Conservation (phyloP, 2,797 vertebrate genomes). For the Carduelis carduelis region DNA sequence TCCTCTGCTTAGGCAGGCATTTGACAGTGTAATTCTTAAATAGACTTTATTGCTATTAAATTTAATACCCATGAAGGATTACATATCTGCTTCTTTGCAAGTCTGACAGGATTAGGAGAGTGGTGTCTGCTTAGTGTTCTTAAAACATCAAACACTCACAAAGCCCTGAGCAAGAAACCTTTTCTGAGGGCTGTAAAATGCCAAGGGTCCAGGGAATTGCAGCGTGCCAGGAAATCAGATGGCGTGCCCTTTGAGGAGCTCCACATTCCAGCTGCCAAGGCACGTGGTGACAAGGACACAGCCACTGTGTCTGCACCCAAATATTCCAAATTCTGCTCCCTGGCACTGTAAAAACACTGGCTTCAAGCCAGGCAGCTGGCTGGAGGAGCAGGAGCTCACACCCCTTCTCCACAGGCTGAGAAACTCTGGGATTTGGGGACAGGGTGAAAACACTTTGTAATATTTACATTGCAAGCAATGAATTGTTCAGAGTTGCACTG, state of each 20-base stretch:
- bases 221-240: not conserved
- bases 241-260: not conserved
- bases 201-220: not conserved
- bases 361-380: not conserved
- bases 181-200: not conserved
- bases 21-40: constrained; percentile 39
- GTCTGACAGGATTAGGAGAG: constrained; percentile 39
- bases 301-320: not conserved
- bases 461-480: not conserved
- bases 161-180: not conserved
- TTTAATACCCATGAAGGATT: constrained; percentile 44
- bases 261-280: not conserved
- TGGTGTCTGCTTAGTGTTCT: constrained; percentile 30
- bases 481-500: not conserved
- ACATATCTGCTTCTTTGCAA: constrained; percentile 37
- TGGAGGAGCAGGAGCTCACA: not conserved
- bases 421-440: not conserved
- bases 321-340: not conserved
- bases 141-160: constrained; percentile 27
- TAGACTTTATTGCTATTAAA: not conserved
- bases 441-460: not conserved
- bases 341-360: not conserved
- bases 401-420: not conserved
- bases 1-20: constrained; percentile 9
- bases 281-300: rapidly evolving